These are phyloP conservation scores for Miopithecus talapoin DNA, from an alignment of 2,797 vertebrate genomes.

Conservation along the genomic window DNA sequence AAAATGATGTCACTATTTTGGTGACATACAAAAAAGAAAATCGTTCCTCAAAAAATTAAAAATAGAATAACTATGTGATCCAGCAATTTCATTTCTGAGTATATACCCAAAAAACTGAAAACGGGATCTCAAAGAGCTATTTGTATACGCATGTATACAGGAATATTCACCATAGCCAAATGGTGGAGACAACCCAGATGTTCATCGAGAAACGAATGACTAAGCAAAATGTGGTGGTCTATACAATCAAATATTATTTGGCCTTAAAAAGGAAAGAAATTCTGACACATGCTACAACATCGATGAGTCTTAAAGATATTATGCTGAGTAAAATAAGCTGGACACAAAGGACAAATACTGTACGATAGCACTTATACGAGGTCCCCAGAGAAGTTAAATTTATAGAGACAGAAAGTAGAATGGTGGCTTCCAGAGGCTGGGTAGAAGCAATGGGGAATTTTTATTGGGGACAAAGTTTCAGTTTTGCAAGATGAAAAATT, in stretches of 20 bases:
- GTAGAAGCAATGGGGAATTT: neutral
- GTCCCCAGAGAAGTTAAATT: neutral
- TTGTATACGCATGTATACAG: neutral
- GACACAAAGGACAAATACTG: neutral
- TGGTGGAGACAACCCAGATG: neutral
- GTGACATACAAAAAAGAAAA: neutral
- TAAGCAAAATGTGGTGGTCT: neutral
- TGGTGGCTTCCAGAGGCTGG: neutral
- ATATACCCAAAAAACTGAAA: conserved; percentile 10
- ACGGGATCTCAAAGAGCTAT: neutral
- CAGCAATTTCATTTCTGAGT: neutral
- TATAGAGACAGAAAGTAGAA: neutral
- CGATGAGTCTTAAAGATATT: neutral
- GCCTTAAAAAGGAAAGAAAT: neutral
- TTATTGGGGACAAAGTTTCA: neutral
- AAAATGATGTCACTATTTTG: neutral
- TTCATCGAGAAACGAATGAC: neutral
- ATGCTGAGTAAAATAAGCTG: neutral
- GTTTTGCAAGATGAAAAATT: neutral
- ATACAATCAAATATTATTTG: neutral
- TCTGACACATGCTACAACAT: neutral
- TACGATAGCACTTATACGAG: neutral
- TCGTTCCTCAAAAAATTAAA: neutral
- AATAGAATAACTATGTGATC: neutral
- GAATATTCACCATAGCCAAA: neutral